Evolutionary conservation across 2,113 vertebrate genomes (phyloP).

Genomic region (Pteruthius melanotis): DNA sequence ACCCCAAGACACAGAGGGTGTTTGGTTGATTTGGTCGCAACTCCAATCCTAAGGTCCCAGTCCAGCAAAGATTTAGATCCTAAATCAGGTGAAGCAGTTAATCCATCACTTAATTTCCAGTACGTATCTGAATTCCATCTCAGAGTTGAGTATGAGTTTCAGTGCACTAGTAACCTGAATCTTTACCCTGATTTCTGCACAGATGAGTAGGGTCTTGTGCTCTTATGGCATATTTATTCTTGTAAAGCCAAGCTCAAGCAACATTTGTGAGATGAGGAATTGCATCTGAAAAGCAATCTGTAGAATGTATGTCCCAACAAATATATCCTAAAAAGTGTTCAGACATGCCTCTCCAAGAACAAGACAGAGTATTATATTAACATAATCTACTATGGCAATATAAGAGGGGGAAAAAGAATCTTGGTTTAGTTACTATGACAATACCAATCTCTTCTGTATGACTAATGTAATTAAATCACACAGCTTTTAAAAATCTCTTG

Average conservation of each 20-base stretch:
- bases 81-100: background rate
- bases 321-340: background rate
- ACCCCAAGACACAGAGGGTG: background rate
- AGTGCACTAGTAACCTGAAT: background rate
- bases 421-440: conserved; percentile 10
- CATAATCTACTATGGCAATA: background rate
- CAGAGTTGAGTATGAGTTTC: background rate
- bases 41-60: background rate
- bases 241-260: background rate
- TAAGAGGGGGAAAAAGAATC: background rate
- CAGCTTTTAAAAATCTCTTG: background rate
- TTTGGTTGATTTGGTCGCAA: background rate
- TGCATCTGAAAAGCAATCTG: background rate
- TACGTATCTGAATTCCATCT: background rate
- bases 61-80: background rate
- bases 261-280: background rate
- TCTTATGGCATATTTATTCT: background rate
- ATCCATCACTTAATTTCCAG: background rate
- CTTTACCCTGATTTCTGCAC: background rate
- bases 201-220: background rate
- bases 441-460: background rate
- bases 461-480: background rate
- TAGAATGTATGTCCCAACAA: background rate
- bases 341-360: background rate
- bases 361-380: background rate